Percentiles rank a stretch among this genome's conserved stretches.
Evolutionary conservation across 37 sponge, comb jelly and placozoan genomes (phyloP).

Genomic region (Hexactinellida sp.): DNA sequence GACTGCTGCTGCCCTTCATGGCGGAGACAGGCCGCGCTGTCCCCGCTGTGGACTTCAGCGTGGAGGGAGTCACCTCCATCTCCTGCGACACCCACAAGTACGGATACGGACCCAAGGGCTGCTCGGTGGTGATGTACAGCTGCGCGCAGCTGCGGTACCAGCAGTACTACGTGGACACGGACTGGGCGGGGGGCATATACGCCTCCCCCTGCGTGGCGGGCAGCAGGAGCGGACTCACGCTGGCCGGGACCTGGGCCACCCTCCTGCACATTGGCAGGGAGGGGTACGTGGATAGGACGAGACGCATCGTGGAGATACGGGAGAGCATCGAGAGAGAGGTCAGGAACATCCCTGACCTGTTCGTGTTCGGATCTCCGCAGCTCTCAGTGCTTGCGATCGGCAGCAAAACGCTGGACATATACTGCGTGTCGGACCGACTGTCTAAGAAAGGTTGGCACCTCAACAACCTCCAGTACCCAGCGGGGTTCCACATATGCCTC

Average conservation of each 20-base stretch:
- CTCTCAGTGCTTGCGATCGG: conserved; percentile 62
- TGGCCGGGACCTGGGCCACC: conserved; percentile 74
- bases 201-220: conserved; percentile 72
- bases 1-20: conserved; percentile 84
- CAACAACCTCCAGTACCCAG: conserved; percentile 79
- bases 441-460: conserved; percentile 65
- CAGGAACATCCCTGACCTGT: conserved; percentile 40
- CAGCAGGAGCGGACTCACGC: conserved; percentile 59
- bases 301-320: conserved; percentile 46
- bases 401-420: conserved; percentile 68
- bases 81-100: conserved; percentile 88
- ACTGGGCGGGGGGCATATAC: conserved; percentile 82
- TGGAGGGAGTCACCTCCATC: conserved; percentile 67
- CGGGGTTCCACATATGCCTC: conserved; percentile 74
- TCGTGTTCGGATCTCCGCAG: conserved; percentile 65
- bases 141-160: conserved; percentile 32
- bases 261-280: conserved; percentile 53
- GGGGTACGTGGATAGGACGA: conserved; percentile 57
- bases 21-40: conserved; percentile 59
- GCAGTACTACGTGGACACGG: conserved; percentile 59
- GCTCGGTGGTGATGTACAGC: conserved; percentile 66
- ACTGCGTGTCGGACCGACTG: conserved; percentile 38
- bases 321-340: conserved; percentile 30
- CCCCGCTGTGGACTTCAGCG: conserved; percentile 66
- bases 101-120: conserved; percentile 70